Conservation (phyloP, 2,797 vertebrate genomes). For the Nannoperca australis region DNA sequence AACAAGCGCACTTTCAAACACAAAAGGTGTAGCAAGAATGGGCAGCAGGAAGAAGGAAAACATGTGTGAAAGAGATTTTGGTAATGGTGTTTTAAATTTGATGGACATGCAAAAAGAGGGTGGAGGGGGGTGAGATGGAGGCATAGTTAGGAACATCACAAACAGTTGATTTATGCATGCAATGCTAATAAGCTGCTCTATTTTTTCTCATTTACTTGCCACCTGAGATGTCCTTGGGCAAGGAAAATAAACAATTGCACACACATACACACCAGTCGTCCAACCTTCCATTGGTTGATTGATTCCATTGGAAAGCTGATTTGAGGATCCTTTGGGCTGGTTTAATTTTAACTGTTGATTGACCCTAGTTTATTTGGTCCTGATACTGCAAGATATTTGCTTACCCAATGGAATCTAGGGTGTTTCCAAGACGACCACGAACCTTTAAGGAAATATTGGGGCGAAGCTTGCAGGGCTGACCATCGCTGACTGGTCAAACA, state of each 20-base stretch:
- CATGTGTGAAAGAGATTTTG: conserved; percentile 19
- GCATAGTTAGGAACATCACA: conserved; percentile 52
- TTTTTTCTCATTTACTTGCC: conserved; percentile 64
- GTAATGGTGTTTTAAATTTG: conserved; percentile 63
- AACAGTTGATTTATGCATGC: conserved; percentile 74
- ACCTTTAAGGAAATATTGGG: neutral
- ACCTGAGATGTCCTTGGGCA: conserved; percentile 69
- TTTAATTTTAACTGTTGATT: conserved; percentile 32
- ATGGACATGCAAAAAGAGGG: conserved; percentile 47
- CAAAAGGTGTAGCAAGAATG: conserved; percentile 8
- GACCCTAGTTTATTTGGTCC: neutral
- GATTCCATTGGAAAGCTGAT: conserved; percentile 5
- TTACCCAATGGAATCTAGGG: neutral
- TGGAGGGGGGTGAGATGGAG: conserved; percentile 29
- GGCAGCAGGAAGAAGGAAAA: conserved; percentile 22
- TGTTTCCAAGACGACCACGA: neutral
- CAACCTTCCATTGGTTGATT: conserved; percentile 14
- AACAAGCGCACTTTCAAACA: conserved; percentile 27
- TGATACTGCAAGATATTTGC: neutral
- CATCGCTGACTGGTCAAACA: neutral
- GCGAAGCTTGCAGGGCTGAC: neutral
- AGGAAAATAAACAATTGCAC: conserved; percentile 54
- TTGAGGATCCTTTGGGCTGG: conserved; percentile 15
- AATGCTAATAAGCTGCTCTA: conserved; percentile 69
- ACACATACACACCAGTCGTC: conserved; percentile 17